Percentiles rank a stretch among this genome's conserved stretches.
phyloP scores from a whole-genome alignment of 2,113 vertebrate genomes.

The Gobiocypris rarus region DNA sequence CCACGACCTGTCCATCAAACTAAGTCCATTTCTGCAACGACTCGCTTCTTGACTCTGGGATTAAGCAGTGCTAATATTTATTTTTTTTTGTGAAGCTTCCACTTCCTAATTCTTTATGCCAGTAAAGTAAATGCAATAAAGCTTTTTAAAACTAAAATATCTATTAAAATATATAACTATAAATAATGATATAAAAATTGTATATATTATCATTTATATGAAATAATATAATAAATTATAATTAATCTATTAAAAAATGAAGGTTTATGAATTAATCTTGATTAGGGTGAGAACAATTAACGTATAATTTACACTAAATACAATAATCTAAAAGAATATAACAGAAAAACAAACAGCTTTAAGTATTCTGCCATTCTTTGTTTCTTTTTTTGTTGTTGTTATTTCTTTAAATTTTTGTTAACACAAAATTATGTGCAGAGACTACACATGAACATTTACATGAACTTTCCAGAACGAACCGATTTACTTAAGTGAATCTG shows the following conservation, averaged over 20 bases:
- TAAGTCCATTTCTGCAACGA: neutral
- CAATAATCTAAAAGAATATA: neutral
- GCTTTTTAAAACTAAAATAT: neutral
- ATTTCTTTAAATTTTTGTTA: neutral
- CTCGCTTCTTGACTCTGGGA: constrained; percentile 12
- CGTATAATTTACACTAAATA: neutral
- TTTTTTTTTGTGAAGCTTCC: neutral
- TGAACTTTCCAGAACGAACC: neutral
- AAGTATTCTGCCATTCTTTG: neutral
- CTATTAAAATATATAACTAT: too few species aligned
- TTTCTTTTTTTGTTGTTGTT: neutral
- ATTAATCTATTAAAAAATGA: neutral
- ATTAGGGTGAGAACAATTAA: neutral
- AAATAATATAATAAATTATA: neutral
- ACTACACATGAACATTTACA: neutral
- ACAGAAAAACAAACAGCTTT: neutral
- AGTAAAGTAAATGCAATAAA: neutral
- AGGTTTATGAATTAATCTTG: neutral
- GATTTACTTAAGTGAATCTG: neutral
- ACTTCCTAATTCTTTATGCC: neutral
- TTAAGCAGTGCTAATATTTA: neutral
- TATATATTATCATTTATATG: too few species aligned
- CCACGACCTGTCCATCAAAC: constrained; percentile 1
- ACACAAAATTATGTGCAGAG: neutral
- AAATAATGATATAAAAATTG: too few species aligned